Evolutionary conservation across 2,113 vertebrate species (phyloP).

Genomic region (Scomber colias): DNA sequence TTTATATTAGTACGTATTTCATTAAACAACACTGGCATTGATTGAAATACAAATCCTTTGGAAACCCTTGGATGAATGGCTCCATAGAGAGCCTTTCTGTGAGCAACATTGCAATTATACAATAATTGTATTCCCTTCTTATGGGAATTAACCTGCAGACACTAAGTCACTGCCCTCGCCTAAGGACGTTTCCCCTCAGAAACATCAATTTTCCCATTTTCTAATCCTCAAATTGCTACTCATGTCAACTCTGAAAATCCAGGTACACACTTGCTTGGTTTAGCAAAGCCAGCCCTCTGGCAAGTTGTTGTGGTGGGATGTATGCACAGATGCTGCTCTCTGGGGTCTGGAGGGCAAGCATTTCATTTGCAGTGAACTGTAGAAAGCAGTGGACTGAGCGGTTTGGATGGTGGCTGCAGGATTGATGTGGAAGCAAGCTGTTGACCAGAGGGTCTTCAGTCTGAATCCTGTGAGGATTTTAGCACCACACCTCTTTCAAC

Average conservation of each 20-base stretch:
- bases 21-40: slow-evolving; percentile 27
- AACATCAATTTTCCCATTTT: slow-evolving; percentile 64
- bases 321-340: slow-evolving; percentile 23
- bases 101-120: slow-evolving; percentile 47
- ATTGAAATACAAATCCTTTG: slow-evolving; percentile 42
- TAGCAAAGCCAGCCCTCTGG: slow-evolving; percentile 48
- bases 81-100: slow-evolving; percentile 30
- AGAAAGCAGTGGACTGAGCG: slow-evolving; percentile 7
- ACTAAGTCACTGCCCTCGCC: slow-evolving; percentile 56
- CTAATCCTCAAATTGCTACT: slow-evolving; percentile 75
- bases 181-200: slow-evolving; percentile 48
- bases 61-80: slow-evolving; percentile 35
- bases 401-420: neutral
- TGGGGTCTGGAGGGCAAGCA: slow-evolving; percentile 12
- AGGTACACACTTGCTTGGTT: slow-evolving; percentile 65
- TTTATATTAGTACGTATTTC: neutral
- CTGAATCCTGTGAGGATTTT: slow-evolving; percentile 14
- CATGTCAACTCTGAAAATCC: slow-evolving; percentile 51
- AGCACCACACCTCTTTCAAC: neutral
- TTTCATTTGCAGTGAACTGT: slow-evolving; percentile 4
- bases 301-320: slow-evolving; percentile 25
- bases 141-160: slow-evolving; percentile 59
- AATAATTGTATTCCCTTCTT: slow-evolving; percentile 53
- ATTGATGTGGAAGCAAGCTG: slow-evolving; percentile 14
- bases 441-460: neutral